These are phyloP conservation scores for Peromyscus aztecus DNA, from an alignment of 2,797 vertebrate genomes.

Conservation along the genomic window DNA sequence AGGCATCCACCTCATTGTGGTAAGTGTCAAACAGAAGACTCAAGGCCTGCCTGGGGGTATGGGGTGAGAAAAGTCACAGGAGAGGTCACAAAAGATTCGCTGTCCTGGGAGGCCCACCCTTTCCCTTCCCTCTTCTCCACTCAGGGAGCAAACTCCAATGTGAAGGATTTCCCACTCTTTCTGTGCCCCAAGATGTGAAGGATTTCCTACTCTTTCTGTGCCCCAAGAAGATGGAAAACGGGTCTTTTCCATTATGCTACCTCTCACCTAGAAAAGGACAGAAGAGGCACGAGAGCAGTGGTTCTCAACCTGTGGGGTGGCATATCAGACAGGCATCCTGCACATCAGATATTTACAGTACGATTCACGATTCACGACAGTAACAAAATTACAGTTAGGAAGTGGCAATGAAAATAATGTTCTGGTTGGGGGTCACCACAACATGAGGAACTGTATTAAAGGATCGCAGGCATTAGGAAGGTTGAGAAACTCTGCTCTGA, in stretches of 20 bases:
- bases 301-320: background rate
- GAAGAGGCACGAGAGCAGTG: background rate
- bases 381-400: background rate
- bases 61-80: slow-evolving; percentile 24
- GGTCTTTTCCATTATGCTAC: background rate
- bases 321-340: background rate
- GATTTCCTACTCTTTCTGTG: background rate
- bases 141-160: background rate
- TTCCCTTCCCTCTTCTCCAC: background rate
- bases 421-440: background rate
- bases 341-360: background rate
- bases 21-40: slow-evolving; percentile 97
- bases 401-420: background rate
- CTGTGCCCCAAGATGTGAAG: background rate
- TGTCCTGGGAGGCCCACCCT: background rate
- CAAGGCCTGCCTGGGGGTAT: slow-evolving; percentile 93
- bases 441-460: background rate
- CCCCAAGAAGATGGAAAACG: background rate
- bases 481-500: background rate
- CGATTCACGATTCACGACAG: background rate
- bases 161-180: background rate
- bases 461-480: background rate
- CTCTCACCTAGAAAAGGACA: background rate
- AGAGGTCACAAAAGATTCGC: slow-evolving; percentile 35
- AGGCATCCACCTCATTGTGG: slow-evolving; percentile 95